Conservation (phyloP, 2,888 invertebrate genomes). For the Stenoptilia bipunctidactyla region DNA sequence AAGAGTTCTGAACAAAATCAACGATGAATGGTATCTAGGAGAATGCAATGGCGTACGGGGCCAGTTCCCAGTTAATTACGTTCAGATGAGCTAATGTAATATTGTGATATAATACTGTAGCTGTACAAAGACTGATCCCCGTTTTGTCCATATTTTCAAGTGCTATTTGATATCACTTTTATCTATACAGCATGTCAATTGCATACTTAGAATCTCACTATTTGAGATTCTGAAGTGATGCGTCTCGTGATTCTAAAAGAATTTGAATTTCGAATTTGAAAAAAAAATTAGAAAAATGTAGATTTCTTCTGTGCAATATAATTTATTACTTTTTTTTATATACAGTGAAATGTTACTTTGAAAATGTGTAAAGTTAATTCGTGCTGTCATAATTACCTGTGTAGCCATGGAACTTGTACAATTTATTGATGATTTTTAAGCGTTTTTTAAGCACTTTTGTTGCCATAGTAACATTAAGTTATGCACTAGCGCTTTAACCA, state of each 20-base stretch:
- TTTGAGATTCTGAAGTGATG: too few species aligned
- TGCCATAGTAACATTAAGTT: constrained; percentile 47
- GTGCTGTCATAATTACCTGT: too few species aligned
- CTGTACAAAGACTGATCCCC: neutral
- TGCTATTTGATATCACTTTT: neutral
- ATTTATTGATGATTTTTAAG: constrained; percentile 31
- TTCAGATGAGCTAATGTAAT: constrained; percentile 62
- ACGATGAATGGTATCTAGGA: constrained; percentile 84
- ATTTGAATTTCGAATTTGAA: too few species aligned
- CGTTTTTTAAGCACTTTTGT: constrained; percentile 39
- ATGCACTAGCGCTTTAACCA: constrained; percentile 21
- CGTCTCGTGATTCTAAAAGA: too few species aligned
- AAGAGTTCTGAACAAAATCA: constrained; percentile 75
- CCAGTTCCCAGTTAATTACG: constrained; percentile 85
- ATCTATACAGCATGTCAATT: too few species aligned
- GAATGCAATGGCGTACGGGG: constrained; percentile 76
- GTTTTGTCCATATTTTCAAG: neutral
- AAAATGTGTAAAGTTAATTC: constrained; percentile 15
- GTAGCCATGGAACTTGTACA: constrained; percentile 42
- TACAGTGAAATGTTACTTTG: too few species aligned
- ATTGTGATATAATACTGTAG: neutral
- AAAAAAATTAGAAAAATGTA: too few species aligned
- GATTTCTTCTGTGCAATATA: too few species aligned
- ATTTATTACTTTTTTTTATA: too few species aligned
- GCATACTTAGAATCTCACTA: too few species aligned